Percentiles rank a stretch among this genome's conserved stretches.
Evolutionary conservation across 2,797 vertebrate genomes (phyloP).

Genomic region (Diplodus puntazzo): DNA sequence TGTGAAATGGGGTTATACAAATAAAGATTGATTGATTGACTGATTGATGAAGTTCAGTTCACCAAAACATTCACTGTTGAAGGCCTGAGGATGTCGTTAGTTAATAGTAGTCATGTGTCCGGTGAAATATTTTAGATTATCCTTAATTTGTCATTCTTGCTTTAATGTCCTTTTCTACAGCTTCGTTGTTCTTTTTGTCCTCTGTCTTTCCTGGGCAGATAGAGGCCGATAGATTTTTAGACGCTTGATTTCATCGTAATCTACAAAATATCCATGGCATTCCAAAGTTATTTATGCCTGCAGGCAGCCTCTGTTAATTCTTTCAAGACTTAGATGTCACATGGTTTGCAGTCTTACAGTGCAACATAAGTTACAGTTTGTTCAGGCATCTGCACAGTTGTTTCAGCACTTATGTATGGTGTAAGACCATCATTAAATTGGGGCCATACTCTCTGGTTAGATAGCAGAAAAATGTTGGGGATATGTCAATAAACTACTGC

Average conservation of each 20-base stretch:
- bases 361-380: conserved; percentile 43
- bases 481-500: too few species aligned
- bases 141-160: neutral
- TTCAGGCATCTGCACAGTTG: conserved; percentile 22
- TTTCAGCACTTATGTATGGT: conserved; percentile 22
- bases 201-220: neutral
- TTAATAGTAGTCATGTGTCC: too few species aligned
- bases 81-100: too few species aligned
- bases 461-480: conserved; percentile 1
- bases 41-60: too few species aligned
- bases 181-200: neutral
- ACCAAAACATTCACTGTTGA: too few species aligned
- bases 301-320: conserved; percentile 24
- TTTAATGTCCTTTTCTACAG: neutral
- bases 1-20: too few species aligned
- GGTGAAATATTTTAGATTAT: neutral
- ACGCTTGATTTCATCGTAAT: neutral
- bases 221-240: neutral
- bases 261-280: neutral
- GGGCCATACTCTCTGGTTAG: conserved; percentile 10
- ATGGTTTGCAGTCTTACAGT: conserved; percentile 34
- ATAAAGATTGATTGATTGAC: too few species aligned
- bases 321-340: conserved; percentile 39
- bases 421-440: conserved; percentile 10
- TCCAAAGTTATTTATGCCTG: conserved; percentile 20